phyloP scores from a whole-genome alignment of 2,797 vertebrate genomes.

The Rhinoraja longicauda region DNA sequence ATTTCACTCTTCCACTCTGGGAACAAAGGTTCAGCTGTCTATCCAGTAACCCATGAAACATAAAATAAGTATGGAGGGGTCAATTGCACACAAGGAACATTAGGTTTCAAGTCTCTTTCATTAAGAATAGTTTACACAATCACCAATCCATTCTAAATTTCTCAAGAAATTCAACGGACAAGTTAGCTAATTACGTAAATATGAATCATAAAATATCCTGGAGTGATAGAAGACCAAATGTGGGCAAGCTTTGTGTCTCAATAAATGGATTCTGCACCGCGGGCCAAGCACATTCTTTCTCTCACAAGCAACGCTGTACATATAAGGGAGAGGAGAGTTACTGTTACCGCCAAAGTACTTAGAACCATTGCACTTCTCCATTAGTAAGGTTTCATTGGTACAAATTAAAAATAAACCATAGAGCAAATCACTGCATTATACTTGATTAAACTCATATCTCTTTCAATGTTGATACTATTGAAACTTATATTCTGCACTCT shows the following conservation, averaged over 20 bases:
- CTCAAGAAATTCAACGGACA: conserved; percentile 5
- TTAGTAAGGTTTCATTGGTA: background rate
- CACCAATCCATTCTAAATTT: background rate
- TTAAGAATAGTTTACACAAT: background rate
- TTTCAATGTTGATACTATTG: background rate
- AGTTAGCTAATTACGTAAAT: conserved; percentile 11
- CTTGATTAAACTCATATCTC: background rate
- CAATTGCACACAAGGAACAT: background rate
- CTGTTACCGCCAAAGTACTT: conserved; percentile 16
- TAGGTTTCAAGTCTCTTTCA: background rate
- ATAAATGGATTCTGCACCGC: conserved; percentile 17
- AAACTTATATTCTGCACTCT: background rate
- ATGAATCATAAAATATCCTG: conserved; percentile 25
- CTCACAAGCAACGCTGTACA: background rate
- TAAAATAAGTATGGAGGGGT: background rate
- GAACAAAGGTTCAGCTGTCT: too few species aligned
- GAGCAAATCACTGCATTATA: background rate
- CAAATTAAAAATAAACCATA: background rate
- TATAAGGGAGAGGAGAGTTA: conserved; percentile 27
- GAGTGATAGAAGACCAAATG: conserved; percentile 31
- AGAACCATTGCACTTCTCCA: conserved; percentile 15
- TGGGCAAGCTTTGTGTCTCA: conserved; percentile 18
- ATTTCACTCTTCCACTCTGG: too few species aligned
- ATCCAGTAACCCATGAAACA: background rate
- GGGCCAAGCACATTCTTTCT: conserved; percentile 31